A percentile compares a stretch with the other conserved stretches of the same genome.
Conservation (phyloP, 2,888 invertebrate species). For the Uropetala carovei region DNA sequence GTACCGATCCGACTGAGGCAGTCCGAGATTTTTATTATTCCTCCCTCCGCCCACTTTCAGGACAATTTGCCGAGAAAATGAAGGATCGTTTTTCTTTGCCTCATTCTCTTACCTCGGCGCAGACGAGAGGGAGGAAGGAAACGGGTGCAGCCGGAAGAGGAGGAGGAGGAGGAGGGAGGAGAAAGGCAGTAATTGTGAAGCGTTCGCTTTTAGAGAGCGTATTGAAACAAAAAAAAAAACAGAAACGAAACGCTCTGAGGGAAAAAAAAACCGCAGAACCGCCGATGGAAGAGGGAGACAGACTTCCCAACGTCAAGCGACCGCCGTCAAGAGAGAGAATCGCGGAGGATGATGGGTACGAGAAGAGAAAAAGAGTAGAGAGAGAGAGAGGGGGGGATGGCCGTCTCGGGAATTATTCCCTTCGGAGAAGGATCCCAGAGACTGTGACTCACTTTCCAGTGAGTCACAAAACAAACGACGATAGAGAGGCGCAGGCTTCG, state of each 20-base stretch:
- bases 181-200: conserved; percentile 38
- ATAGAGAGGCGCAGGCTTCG: conserved; percentile 15
- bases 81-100: not conserved
- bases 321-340: conserved; percentile 36
- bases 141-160: not conserved
- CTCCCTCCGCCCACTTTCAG: not conserved
- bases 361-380: not conserved
- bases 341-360: not conserved
- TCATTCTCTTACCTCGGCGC: conserved; percentile 9
- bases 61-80: conserved; percentile 4
- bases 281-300: conserved; percentile 24
- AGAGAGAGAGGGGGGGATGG: not conserved
- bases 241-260: not conserved
- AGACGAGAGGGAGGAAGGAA: not conserved
- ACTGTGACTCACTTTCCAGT: conserved; percentile 60
- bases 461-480: conserved; percentile 61
- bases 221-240: not conserved
- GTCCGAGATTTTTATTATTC: not conserved
- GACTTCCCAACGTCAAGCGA: conserved; percentile 9
- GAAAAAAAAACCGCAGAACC: not conserved
- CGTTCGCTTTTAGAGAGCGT: not conserved
- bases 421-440: conserved; percentile 31
- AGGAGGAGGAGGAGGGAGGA: not conserved
- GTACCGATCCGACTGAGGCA: not conserved
- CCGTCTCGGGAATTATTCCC: conserved; percentile 28